Percentiles rank a stretch among this genome's conserved stretches.
These are phyloP conservation scores for Cyclina sinensis DNA, from an alignment of 1,140 invertebrate genomes.

Conservation along the genomic window DNA sequence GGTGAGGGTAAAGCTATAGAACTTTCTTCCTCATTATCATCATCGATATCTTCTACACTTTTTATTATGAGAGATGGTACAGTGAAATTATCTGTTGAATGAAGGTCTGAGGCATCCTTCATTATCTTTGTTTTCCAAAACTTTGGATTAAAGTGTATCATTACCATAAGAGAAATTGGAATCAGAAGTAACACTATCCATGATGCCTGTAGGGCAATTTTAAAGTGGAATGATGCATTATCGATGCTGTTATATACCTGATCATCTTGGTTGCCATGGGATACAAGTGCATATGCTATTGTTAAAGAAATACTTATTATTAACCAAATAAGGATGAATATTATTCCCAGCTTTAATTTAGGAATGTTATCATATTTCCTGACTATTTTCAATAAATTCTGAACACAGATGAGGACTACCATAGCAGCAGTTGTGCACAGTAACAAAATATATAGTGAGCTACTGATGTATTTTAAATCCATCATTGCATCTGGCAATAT, in stretches of 20 bases:
- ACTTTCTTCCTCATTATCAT: slow-evolving; percentile 53
- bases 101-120: slow-evolving; percentile 43
- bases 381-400: slow-evolving; percentile 70
- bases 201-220: slow-evolving; percentile 51
- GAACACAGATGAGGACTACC: slow-evolving; percentile 69
- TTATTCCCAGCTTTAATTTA: slow-evolving; percentile 59
- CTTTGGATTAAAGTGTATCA: slow-evolving; percentile 23
- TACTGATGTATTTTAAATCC: slow-evolving; percentile 73
- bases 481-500: slow-evolving; percentile 20
- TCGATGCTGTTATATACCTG: slow-evolving; percentile 35
- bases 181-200: slow-evolving; percentile 55
- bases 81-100: slow-evolving; percentile 64
- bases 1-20: slow-evolving; percentile 52
- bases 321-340: slow-evolving; percentile 58
- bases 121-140: slow-evolving; percentile 48
- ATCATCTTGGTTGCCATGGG: slow-evolving; percentile 30
- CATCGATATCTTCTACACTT: slow-evolving; percentile 69
- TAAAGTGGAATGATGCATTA: slow-evolving; percentile 58
- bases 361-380: slow-evolving; percentile 68
- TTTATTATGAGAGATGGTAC: slow-evolving; percentile 75
- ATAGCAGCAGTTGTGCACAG: slow-evolving; percentile 70
- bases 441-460: slow-evolving; percentile 78
- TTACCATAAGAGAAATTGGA: slow-evolving; percentile 38
- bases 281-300: slow-evolving; percentile 45
- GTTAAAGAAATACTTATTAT: slow-evolving; percentile 46